Evolutionary conservation across 2,113 vertebrate genomes (phyloP), one percentile per base, ranked within the genome.

Genomic region (Crypturellus undulatus): DNA sequence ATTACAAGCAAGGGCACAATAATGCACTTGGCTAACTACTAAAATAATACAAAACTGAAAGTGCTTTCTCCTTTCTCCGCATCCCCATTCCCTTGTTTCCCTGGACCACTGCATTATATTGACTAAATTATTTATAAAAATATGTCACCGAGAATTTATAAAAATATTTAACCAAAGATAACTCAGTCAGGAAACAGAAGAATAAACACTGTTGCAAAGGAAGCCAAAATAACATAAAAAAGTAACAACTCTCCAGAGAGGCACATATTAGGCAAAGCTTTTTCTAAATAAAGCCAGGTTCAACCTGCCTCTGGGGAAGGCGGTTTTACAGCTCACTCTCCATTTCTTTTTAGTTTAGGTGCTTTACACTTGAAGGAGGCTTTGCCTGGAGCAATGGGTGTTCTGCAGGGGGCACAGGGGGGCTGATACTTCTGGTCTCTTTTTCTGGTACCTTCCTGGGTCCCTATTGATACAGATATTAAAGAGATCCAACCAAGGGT

Each of bases 361-460:
- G 52, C 58, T 95, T 84, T 76, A 49, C 52, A 28, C 10, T 10
- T 12, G n/a, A 60, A 62, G 76, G 77, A 79, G 84, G 43, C 60
- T 91, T 63, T 59, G 64, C 52, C 84, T 54, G 83, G 77, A 87
- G 64, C 59, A 68, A 13, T 3, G 24, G 40, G 84, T 79, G 70
- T 64, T 76, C 71, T 51, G 36, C 26, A 10, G 56, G n/a, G 65
- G 82, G 65, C 32, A 81, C 45, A 77, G 49, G 21, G 49, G 49
- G 49, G 20, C 21, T 49, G 49, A 59, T 28, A 85, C 43, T 22
- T 14, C 58, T 22, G 51, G 10, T 49, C 22, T 10, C 62, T 42
- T 87, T 79, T 82, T 93, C 95, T 12, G 92, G 89, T 30, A 79
- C 52, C 64, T 96, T 95, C 90, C 67, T 94, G 84, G 90, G 87